Base-by-base conservation (phyloP, 2,113 vertebrate genomes). In the Saguinus imperator region DNA sequence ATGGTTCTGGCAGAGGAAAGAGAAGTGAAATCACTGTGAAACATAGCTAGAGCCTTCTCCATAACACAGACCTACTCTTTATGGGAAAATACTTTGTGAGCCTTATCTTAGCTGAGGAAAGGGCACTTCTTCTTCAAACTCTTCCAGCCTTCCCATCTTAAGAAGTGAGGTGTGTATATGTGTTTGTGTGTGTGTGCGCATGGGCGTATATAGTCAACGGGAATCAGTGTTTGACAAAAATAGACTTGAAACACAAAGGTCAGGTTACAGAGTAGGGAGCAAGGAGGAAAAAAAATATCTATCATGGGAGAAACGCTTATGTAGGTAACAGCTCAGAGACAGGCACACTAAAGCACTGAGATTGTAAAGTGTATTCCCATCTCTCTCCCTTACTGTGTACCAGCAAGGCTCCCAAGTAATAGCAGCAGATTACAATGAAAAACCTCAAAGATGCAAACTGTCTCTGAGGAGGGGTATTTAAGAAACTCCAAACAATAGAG, bases 301-400 rank as follows among this genome's bases (percentile, higher is more conserved):
- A 35, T 52, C 8, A 52, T 7, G 58, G 66, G 40, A 40, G 11
- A 73, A 72, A 61, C 12, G 48, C 5, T 61, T 50, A 10, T 64
- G 32, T 84, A 57, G 6, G 37, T 58, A 58, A 11, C 25, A 61
- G 23, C 29, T 17, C 37, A 57, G 21, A 94, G 29, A 23, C 3
- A 48, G 27, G 14, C 4, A 37, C 58, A 48, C 37, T 57, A 48
- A 85, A 77, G 68, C 8, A 23, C 25, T 50, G 16, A 66, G 2
- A 68, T 32, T n/a, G n/a, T 25, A 85, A 2, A 77, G 8, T 13
- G 13, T 1, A n/a, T 85, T 25, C 13, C 52, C 12, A 32, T 11
- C 9, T n/a, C 8, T 52, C 5, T 13, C 18, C 3, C 13, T 61
- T 45, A 61, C 1, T 1, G 17, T 35, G n/a, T 3, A 37, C 25